phyloP scores from a whole-genome alignment of 2,797 vertebrate species.

The Paguma larvata region DNA sequence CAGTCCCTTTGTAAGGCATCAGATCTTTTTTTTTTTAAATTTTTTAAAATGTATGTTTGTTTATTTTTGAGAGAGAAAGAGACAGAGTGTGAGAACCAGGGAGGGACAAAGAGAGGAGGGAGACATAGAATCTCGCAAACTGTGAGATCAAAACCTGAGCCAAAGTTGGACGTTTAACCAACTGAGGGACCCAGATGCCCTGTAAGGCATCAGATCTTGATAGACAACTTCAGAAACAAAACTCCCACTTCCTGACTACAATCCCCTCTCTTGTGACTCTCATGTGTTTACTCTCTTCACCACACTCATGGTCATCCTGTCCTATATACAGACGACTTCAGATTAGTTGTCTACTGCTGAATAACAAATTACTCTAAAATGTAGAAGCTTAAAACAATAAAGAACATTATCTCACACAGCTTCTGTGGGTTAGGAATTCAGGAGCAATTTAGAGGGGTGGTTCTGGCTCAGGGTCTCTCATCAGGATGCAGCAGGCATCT shows the following conservation, averaged over 20 bases:
- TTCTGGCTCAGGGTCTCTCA: background rate
- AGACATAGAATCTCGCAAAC: no score
- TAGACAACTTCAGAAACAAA: constrained; percentile 34
- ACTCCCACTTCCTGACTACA: constrained; percentile 38
- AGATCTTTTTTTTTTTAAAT: no score
- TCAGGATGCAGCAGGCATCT: background rate
- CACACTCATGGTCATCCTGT: background rate
- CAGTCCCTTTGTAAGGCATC: background rate
- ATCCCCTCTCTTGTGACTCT: background rate
- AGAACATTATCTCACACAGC: background rate
- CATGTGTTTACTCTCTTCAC: constrained; percentile 28
- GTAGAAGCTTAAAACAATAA: constrained; percentile 3
- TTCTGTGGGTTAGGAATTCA: background rate
- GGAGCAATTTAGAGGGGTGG: background rate
- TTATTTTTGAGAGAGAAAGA: no score
- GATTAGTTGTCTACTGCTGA: constrained; percentile 15
- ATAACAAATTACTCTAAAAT: constrained; percentile 17
- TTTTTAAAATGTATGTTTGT: no score
- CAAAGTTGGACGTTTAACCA: no score
- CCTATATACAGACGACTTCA: background rate
- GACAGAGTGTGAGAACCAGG: no score
- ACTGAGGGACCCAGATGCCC: no score
- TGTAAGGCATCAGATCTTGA: background rate
- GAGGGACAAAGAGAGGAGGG: no score
- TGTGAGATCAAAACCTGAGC: no score